Base-by-base conservation (phyloP, 2,888 invertebrate species). In the Parnassius mnemosyne region DNA sequence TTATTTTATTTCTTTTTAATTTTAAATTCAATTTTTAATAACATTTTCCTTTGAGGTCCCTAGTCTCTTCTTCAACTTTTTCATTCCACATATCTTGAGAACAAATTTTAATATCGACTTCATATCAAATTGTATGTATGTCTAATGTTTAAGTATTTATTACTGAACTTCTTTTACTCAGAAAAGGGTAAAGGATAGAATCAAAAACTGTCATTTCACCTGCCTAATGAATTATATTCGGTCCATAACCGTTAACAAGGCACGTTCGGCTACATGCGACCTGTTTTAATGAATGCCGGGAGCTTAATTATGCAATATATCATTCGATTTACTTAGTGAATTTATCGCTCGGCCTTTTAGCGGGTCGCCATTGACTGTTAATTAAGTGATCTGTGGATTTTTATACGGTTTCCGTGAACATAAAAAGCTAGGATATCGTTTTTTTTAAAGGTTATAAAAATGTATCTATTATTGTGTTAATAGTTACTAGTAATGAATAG, bases 271-370 rank as follows among this genome's bases (percentile, higher is more conserved):
- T 42, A n/a, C 20, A 9, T 16, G 60, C 61, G 64, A 65, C 59
- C 57, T 66, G 66, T 67, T 63, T 69, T 71, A 69, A 69, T 61
- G 66, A 67, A 66, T 67, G 65, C 66, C 61, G 61, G 53, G 50
- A 47, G 16, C 63, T 69, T 72, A 69, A 73, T 70, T 69, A 67
- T 65, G 68, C 65, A 65, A 69, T 73, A 70, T 69, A 73, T 71
- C 71, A 71, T 66, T 65, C 51, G 53, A 46, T 50, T 57, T 51
- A 59, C 53, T 57, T 50, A 44, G 61, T 62, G 65, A 64, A 65
- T 67, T 68, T 68, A 63, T 61, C 47, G 44, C 13, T 34, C n/a
- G 42, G 55, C 41, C 44, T 50, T 57, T 57, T 52, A 51, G 57
- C 25, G 53, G 46, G 43, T 50, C 50, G 49, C 50, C 55, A 55